Base-by-base conservation (phyloP, 2,113 vertebrate species). In the Bagarius yarrelli region DNA sequence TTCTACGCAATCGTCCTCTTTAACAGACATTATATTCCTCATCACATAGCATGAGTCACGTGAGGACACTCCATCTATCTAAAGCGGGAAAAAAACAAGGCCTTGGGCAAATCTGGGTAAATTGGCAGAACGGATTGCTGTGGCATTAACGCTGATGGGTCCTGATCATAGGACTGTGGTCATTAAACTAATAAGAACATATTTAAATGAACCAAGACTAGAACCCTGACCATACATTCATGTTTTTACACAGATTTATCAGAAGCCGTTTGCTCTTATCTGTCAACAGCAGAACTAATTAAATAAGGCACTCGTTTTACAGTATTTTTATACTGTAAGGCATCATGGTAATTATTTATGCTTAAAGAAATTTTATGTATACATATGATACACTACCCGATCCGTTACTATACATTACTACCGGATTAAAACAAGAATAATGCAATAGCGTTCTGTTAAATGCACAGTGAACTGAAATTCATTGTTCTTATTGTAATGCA, bases 151-250 rank as follows among this genome's bases (percentile, higher is more conserved):
- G 92, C 91, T 98, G 95, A 98, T 98, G 96, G 96, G 91, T 95
- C 93, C 94, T 99, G 97, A 98, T 96, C 94, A 96, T 93, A 91
- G n/a, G 81, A 92, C 94, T 94, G 91, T 91, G 89, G 94, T 97
- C 96, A 98, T 98, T 98, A 98, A 94, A 97, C 94, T 98, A 98
- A 99, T 96, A 95, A 96, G 94, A 94, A 94, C 92, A 90, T 95
- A 94, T 96, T 94, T 93, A 95, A 95, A 98, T 97, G 94, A 97
- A 88, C 87, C 87, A 83, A 80, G 86, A 84, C 90, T 89, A 81
- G 75, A 13, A 19, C 76, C 63, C 50, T 64, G 21, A 84, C 86
- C 79, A 76, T 82, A 87, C 72, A 72, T 76, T 55, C 59, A 80
- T 69, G 81, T 71, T 90, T n/a, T 88, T 83, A 81, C 40, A 74